A percentile compares a stretch with the other conserved stretches of the same genome.
Conservation (phyloP, 2,113 vertebrate genomes). For the Gnathonemus longibarbis region DNA sequence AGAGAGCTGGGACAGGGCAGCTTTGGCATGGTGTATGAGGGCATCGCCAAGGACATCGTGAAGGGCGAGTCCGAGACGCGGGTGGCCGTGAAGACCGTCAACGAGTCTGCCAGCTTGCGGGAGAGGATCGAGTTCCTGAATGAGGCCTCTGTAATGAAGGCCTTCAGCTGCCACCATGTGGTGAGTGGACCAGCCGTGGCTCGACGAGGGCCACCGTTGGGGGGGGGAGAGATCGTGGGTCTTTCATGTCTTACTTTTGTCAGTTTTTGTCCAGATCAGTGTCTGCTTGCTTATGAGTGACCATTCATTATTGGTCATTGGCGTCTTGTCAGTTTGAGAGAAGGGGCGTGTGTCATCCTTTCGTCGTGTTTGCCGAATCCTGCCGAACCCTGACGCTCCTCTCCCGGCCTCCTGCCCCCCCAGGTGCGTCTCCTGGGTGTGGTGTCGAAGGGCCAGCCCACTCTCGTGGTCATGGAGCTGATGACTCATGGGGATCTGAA, state of each 20-base stretch:
- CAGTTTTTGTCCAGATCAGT: neutral
- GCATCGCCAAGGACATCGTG: constrained; percentile 82
- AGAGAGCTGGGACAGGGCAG: constrained; percentile 91
- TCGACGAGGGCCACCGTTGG: neutral
- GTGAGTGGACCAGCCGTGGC: constrained; percentile 47
- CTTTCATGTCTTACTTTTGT: neutral
- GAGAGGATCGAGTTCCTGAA: constrained; percentile 97
- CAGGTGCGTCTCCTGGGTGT: constrained; percentile 93
- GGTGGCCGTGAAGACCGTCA: constrained; percentile 92
- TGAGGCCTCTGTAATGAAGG: constrained; percentile 97
- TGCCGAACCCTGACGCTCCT: neutral
- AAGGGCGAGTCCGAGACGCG: constrained; percentile 82
- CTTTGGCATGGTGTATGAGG: constrained; percentile 97
- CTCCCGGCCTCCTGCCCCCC: neutral
- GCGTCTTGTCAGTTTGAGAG: neutral
- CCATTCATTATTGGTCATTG: neutral
- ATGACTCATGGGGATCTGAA: constrained; percentile 96
- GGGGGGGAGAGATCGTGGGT: neutral
- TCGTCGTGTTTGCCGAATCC: neutral
- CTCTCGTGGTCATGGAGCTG: constrained; percentile 92
- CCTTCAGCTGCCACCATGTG: constrained; percentile 96
- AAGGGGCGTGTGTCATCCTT: too few relatives aligned
- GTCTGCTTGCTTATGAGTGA: neutral
- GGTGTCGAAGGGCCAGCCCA: constrained; percentile 91
- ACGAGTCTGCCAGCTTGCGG: constrained; percentile 85